phyloP scores from a whole-genome alignment of 1,140 invertebrate genomes.

The Bathynomus jamesi region DNA sequence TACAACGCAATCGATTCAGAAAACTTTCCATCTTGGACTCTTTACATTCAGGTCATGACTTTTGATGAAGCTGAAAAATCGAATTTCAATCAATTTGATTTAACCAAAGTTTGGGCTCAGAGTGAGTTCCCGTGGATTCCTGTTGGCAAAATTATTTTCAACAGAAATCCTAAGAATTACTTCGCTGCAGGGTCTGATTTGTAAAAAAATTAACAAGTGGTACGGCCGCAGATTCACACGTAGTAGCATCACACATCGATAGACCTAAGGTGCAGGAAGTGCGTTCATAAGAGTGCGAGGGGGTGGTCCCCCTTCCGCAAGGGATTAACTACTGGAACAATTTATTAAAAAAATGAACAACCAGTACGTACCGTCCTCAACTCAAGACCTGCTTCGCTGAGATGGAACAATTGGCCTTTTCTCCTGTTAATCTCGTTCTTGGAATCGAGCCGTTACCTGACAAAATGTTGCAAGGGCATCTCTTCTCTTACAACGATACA shows the following conservation, averaged over 20 bases:
- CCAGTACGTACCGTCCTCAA: too few species aligned
- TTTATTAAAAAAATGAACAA: too few species aligned
- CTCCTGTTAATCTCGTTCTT: slow-evolving; percentile 81
- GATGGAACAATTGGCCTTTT: slow-evolving; percentile 91
- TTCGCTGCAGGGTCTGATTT: slow-evolving; percentile 86
- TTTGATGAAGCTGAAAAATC: slow-evolving; percentile 59
- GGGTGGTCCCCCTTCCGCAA: too few species aligned
- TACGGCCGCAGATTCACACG: too few species aligned
- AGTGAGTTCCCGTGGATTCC: slow-evolving; percentile 81
- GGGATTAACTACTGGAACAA: too few species aligned
- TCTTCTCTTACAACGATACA: slow-evolving; percentile 92
- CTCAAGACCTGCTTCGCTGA: too few species aligned
- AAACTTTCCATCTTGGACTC: slow-evolving; percentile 72
- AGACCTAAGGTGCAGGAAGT: too few species aligned
- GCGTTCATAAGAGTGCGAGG: too few species aligned
- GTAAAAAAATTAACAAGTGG: too few species aligned
- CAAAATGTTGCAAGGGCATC: slow-evolving; percentile 82
- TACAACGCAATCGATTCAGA: slow-evolving; percentile 79
- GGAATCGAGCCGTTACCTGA: slow-evolving; percentile 86
- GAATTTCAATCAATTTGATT: slow-evolving; percentile 80
- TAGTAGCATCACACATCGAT: too few species aligned
- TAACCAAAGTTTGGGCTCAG: slow-evolving; percentile 92
- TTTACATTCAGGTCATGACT: slow-evolving; percentile 63
- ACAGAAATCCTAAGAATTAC: slow-evolving; percentile 85
- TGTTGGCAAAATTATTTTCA: slow-evolving; percentile 81